phyloP scores from a whole-genome alignment of 2,888 invertebrate species.

The Muscina levida region DNA sequence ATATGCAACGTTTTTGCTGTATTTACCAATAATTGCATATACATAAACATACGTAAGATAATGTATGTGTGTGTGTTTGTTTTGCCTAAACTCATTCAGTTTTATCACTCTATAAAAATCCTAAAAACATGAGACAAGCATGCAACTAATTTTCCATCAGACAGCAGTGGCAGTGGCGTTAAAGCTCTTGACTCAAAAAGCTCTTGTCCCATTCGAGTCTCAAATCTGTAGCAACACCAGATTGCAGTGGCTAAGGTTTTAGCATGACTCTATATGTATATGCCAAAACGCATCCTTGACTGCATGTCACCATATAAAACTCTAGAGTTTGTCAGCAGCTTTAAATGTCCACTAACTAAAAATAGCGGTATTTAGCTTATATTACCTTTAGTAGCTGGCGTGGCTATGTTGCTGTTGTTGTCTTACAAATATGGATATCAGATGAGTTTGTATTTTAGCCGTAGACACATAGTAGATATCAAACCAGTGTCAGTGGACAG shows the following conservation, averaged over 20 bases:
- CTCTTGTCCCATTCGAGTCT: constrained; percentile 20
- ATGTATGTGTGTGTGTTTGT: not conserved
- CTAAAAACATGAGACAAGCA: constrained; percentile 8
- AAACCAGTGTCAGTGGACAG: too few species aligned
- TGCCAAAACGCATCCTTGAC: constrained; percentile 34
- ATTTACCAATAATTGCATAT: constrained; percentile 10
- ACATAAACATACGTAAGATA: constrained; percentile 16
- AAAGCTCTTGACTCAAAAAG: constrained; percentile 48
- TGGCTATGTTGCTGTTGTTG: constrained; percentile 4
- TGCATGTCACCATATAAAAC: constrained; percentile 29
- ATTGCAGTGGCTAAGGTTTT: not conserved
- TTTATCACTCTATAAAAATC: constrained; percentile 60
- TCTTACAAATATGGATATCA: constrained; percentile 1
- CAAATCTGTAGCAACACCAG: constrained; percentile 23
- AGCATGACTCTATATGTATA: constrained; percentile 51
- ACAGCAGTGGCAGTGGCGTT: constrained; percentile 49
- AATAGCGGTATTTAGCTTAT: constrained; percentile 48
- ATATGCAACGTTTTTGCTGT: not conserved
- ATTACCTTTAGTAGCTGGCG: constrained; percentile 17
- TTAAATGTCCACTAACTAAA: constrained; percentile 49
- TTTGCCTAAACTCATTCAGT: constrained; percentile 35
- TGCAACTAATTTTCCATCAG: constrained; percentile 15
- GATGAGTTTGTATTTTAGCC: constrained; percentile 22
- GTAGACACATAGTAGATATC: not conserved
- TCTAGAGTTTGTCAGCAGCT: constrained; percentile 47